Evolutionary conservation across 2,888 invertebrate genomes (phyloP).

Genomic region (Plebejus anna): DNA sequence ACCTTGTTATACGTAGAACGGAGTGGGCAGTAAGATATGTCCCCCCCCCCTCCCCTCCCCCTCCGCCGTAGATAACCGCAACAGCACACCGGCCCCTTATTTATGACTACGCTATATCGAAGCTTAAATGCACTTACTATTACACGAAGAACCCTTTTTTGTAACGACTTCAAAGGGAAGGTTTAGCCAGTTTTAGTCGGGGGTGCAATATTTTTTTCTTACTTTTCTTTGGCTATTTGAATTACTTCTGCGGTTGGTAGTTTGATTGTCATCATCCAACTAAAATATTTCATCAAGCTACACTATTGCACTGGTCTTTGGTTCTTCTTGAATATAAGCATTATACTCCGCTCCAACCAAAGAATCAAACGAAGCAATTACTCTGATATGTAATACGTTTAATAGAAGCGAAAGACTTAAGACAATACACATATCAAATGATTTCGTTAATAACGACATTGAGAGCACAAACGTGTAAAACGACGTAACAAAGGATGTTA

Average conservation of each 20-base stretch:
- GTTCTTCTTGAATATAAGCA: not conserved
- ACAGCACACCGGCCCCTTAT: conserved; percentile 27
- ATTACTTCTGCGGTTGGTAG: too few relatives aligned
- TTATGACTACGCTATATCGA: conserved; percentile 26
- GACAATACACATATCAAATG: conserved; percentile 22
- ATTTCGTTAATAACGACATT: conserved; percentile 1
- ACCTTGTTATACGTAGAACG: conserved; percentile 2
- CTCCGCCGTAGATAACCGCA: conserved; percentile 21
- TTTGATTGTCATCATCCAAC: too few relatives aligned
- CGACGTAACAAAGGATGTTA: conserved; percentile 26
- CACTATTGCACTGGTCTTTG: too few relatives aligned
- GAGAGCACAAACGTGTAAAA: conserved; percentile 19
- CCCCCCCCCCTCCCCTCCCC: not conserved
- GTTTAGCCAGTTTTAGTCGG: not conserved
- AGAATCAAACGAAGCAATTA: not conserved
- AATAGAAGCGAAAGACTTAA: not conserved
- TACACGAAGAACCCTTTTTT: conserved; percentile 25
- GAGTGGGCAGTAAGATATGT: conserved; percentile 11
- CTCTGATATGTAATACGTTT: not conserved
- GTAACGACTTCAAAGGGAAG: not conserved
- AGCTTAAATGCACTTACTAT: conserved; percentile 16
- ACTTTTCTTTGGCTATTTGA: too few relatives aligned
- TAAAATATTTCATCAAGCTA: too few relatives aligned
- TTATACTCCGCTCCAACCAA: not conserved
- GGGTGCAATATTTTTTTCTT: too few relatives aligned